These are phyloP conservation scores for Sebastes diploproa DNA, from an alignment of 2,797 vertebrate genomes.

Conservation along the genomic window DNA sequence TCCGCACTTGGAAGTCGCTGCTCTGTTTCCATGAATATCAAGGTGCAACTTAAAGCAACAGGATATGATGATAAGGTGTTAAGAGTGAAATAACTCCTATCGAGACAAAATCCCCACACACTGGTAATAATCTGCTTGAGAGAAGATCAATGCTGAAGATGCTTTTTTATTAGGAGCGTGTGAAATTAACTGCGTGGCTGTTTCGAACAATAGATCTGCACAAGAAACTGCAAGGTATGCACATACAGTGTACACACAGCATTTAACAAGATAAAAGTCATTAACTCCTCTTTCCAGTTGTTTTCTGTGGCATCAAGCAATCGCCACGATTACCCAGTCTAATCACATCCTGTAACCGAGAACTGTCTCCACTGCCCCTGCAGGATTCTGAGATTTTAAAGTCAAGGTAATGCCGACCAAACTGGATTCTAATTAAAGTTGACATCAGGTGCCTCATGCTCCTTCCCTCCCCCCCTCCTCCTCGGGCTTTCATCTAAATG, in stretches of 20 bases:
- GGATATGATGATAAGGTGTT: constrained; percentile 39
- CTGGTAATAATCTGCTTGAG: constrained; percentile 46
- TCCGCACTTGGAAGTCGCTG: constrained; percentile 43
- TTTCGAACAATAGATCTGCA: background rate
- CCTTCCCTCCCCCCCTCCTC: constrained; percentile 52
- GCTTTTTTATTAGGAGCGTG: constrained; percentile 5
- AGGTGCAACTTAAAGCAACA: constrained; percentile 48
- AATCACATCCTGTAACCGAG: constrained; percentile 73
- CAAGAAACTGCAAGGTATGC: background rate
- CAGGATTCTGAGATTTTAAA: constrained; percentile 81
- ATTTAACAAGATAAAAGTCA: constrained; percentile 28
- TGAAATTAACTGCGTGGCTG: background rate
- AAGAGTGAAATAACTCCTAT: constrained; percentile 44
- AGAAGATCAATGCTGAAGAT: constrained; percentile 23
- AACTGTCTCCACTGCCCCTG: constrained; percentile 70
- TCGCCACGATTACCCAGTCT: constrained; percentile 66
- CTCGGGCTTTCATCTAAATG: constrained; percentile 82
- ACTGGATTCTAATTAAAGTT: constrained; percentile 85
- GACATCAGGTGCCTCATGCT: constrained; percentile 79
- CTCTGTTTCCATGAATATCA: constrained; percentile 60
- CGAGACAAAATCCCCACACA: constrained; percentile 10
- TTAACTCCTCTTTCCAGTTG: constrained; percentile 24
- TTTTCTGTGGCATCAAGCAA: constrained; percentile 53
- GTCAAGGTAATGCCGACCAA: constrained; percentile 80
- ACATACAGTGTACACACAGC: background rate